Base-by-base conservation (phyloP, 2,888 invertebrate species). In the Chymomyza procnemis region DNA sequence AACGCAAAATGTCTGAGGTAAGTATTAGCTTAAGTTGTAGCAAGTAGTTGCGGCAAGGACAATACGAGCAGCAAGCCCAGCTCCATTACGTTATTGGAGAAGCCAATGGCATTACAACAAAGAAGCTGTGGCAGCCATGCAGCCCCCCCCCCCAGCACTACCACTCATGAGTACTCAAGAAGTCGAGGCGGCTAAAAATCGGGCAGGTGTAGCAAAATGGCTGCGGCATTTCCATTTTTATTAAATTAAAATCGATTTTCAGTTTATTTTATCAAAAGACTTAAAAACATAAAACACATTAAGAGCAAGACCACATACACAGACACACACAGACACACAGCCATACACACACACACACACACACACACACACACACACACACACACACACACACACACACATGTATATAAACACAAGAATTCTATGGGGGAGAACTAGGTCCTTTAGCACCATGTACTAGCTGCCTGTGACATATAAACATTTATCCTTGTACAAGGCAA, bases 1-100 rank as follows among this genome's bases (percentile, higher is more conserved):
- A 70, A 70, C 68, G 56, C 58, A 80, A 77, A 71, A 82, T 82
- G 82, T 82, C 82, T 66, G 85, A 82, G 82, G 82, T 82, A 66
- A 82, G 82, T 74, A n/a, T 47, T 41, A 41, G 34, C 9, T 3
- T 41, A 41, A 41, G 12, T 41, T 41, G 6, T 3, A 12, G 12
- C 34, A 12, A 41, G 34, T 6, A 1, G 12, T 41, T 12, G 34
- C 6, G 34, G 9, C 9, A 12, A 12, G 34, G 34, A 12, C 34
- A 41, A 30, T 4, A 12, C 34, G 34, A 0, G 34, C 1, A 41
- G 12, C 12, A n/a, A n/a, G 34, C 34, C 34, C 34, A 41, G 34
- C 34, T 41, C 9, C 12, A 1, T 26, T 26, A 26, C 26, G 6
- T 26, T 26, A 41, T 41, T 41, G 12, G 34, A 41, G 34, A n/a